These are phyloP conservation scores for Macrosiphum euphorbiae DNA, from an alignment of 2,888 invertebrate genomes.

Conservation along the genomic window DNA sequence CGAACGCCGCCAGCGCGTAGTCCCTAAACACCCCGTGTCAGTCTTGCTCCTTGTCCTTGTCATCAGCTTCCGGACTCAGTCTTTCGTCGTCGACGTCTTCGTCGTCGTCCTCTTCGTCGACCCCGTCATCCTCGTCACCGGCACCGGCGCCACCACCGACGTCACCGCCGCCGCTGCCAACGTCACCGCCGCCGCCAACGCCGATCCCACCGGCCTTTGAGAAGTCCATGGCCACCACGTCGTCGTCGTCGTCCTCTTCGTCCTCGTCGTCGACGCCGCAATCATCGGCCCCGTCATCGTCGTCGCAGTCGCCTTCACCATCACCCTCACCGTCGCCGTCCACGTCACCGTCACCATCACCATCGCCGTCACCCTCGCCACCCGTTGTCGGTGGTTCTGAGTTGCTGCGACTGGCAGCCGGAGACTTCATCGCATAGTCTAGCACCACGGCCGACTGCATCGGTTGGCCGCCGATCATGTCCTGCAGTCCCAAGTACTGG, in stretches of 20 bases:
- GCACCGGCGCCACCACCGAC: slow-evolving; percentile 71
- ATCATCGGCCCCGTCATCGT: neutral
- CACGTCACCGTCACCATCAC: neutral
- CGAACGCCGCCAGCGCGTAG: slow-evolving; percentile 63
- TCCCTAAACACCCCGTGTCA: slow-evolving; percentile 71
- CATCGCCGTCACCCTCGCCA: slow-evolving; percentile 23
- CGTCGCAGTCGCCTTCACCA: slow-evolving; percentile 15
- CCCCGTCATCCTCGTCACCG: slow-evolving; percentile 70
- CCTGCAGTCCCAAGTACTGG: slow-evolving; percentile 40
- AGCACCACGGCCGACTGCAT: slow-evolving; percentile 65
- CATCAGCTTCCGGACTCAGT: slow-evolving; percentile 74
- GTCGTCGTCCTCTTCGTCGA: slow-evolving; percentile 57
- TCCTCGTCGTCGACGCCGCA: slow-evolving; percentile 71
- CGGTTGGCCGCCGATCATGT: slow-evolving; percentile 35
- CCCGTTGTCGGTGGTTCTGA: slow-evolving; percentile 63
- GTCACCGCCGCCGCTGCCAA: neutral
- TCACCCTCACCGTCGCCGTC: neutral
- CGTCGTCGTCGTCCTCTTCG: slow-evolving; percentile 69
- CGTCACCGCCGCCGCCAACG: neutral
- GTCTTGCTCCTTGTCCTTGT: slow-evolving; percentile 85
- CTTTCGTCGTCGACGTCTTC: slow-evolving; percentile 74
- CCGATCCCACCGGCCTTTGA: slow-evolving; percentile 26
- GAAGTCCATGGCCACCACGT: slow-evolving; percentile 66
- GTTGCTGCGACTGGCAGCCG: slow-evolving; percentile 63
- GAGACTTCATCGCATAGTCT: slow-evolving; percentile 67